phyloP scores from a whole-genome alignment of 53 echinoderm and acorn worm species.

The Stichopus horrens region DNA sequence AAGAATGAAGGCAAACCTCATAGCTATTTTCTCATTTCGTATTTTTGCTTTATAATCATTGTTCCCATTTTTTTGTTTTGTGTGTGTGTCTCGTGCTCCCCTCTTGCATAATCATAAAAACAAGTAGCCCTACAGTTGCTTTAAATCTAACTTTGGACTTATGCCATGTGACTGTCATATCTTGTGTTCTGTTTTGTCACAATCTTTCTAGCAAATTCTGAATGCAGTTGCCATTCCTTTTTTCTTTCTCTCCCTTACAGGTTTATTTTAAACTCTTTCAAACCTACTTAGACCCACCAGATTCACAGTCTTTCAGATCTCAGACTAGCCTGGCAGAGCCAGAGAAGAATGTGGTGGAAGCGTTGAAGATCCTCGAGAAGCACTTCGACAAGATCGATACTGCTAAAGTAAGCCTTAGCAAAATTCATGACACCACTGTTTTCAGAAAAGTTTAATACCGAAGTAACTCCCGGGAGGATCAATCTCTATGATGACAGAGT shows the following conservation, averaged over 20 bases:
- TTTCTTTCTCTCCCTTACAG: conserved; percentile 40
- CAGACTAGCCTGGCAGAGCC: conserved; percentile 73
- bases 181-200: not conserved
- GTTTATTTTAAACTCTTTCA: conserved; percentile 87
- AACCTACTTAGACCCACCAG: conserved; percentile 90
- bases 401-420: conserved; percentile 76
- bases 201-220: not conserved
- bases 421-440: not conserved
- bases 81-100: too few species aligned
- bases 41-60: too few species aligned
- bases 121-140: too few species aligned
- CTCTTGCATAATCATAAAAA: too few species aligned
- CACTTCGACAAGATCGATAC: conserved; percentile 96
- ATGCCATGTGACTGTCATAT: too few species aligned
- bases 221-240: not conserved
- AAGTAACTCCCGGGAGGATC: too few species aligned
- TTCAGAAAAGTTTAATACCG: too few species aligned
- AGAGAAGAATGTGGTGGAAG: conserved; percentile 82
- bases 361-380: conserved; percentile 75
- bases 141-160: too few species aligned
- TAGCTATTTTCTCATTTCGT: too few species aligned
- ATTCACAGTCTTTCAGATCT: conserved; percentile 72
- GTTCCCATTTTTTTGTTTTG: too few species aligned
- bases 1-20: too few species aligned
- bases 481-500: too few species aligned